Evolutionary conservation across 2,888 invertebrate species (phyloP).

Genomic region (Miltochrista miniata): DNA sequence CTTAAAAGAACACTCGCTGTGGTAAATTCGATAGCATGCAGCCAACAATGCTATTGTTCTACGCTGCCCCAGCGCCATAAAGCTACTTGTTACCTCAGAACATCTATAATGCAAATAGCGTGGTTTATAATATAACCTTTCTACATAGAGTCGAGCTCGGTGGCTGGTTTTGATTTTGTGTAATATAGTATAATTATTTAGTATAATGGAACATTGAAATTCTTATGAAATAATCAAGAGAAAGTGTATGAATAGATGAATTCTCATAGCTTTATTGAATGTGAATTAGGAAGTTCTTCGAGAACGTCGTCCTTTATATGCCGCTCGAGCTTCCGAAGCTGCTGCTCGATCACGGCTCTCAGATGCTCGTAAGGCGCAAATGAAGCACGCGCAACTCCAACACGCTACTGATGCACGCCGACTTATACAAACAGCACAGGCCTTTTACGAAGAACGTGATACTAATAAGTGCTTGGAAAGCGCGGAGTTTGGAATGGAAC

Average conservation of each 20-base stretch:
- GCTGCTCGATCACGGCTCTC: constrained; percentile 60
- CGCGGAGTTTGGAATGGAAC: constrained; percentile 72
- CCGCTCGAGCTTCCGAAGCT: constrained; percentile 61
- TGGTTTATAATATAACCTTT: no score
- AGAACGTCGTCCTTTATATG: constrained; percentile 69
- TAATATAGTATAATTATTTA: no score
- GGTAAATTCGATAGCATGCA: no score
- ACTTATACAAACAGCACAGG: constrained; percentile 53
- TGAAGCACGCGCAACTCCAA: constrained; percentile 59
- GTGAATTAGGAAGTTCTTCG: constrained; percentile 60
- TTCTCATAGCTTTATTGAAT: constrained; percentile 15
- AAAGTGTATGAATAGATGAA: constrained; percentile 14
- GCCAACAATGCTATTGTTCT: no score
- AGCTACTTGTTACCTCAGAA: no score
- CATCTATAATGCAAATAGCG: no score
- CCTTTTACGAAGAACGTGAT: constrained; percentile 53
- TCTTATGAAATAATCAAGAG: no score
- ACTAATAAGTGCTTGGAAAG: constrained; percentile 67
- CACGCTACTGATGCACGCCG: constrained; percentile 63
- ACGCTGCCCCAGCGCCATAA: no score
- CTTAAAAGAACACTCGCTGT: no score
- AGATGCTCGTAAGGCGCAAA: constrained; percentile 57
- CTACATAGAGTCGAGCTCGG: no score
- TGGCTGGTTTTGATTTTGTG: no score
- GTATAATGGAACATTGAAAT: no score